Percentiles rank a stretch among this genome's conserved stretches.
phyloP scores from a whole-genome alignment of 2,888 invertebrate species.

The Apodemia mormo region DNA sequence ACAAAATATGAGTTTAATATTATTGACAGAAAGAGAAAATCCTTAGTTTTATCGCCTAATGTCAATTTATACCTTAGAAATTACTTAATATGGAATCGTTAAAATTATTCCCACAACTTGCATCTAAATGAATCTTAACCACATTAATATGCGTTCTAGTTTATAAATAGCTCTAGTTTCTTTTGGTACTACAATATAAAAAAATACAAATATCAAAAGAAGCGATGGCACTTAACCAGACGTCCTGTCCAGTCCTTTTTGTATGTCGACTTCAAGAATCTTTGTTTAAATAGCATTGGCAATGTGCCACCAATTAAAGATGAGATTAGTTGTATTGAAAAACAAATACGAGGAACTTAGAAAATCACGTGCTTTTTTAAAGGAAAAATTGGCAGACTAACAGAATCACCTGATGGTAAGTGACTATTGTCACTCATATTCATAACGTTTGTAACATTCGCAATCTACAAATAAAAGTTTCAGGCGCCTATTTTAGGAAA shows the following conservation, averaged over 20 bases:
- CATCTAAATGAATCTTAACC: too few relatives aligned
- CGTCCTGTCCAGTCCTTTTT: constrained; percentile 17
- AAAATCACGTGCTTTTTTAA: constrained; percentile 25
- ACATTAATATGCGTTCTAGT: too few relatives aligned
- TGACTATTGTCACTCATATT: constrained; percentile 15
- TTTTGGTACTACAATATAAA: too few relatives aligned
- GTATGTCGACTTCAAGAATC: constrained; percentile 32
- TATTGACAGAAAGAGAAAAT: too few relatives aligned
- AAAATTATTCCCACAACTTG: too few relatives aligned
- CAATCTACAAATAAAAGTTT: background rate
- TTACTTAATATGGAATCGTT: too few relatives aligned
- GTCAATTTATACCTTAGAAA: too few relatives aligned
- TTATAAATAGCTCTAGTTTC: too few relatives aligned
- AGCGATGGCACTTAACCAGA: constrained; percentile 12
- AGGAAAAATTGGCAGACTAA: constrained; percentile 10
- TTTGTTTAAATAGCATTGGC: constrained; percentile 42
- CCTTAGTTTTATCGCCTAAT: too few relatives aligned
- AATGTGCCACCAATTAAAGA: constrained; percentile 39
- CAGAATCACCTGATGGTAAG: constrained; percentile 9
- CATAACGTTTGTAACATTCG: constrained; percentile 1
- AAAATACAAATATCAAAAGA: constrained; percentile 2
- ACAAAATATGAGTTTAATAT: too few relatives aligned
- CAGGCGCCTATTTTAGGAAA: background rate
- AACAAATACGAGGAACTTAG: constrained; percentile 25
- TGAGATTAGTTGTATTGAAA: constrained; percentile 30